Evolutionary conservation across 2,797 vertebrate genomes (phyloP), one percentile per base, ranked within the genome.

Genomic region (Acanthurus leucopareius): DNA sequence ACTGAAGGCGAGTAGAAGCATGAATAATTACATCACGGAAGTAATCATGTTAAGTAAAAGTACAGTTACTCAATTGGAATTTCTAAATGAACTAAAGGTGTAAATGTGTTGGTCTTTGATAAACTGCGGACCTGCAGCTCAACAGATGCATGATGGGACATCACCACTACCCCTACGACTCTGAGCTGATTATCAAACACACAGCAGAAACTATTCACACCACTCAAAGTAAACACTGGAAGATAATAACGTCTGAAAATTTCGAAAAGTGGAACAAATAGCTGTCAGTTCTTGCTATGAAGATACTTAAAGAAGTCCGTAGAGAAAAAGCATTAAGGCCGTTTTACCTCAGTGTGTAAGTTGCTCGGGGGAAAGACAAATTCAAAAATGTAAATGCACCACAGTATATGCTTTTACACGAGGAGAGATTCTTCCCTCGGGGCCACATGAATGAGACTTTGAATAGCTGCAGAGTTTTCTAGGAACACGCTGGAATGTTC

Each of bases 311-410:
- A 61, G 57, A 79, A 69, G 40, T 84, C 67, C 74, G 22, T 8
- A 53, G 73, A 75, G 62, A 64, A 57, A 58, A 72, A 5, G 40
- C 67, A 57, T 42, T 20, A 59, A 58, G 60, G 65, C 48, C 58
- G 61, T 87, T 86, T 86, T 56, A 68, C 64, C 25, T 65, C 62
- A 9, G 52, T 47, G 56, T 81, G 71, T 60, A 57, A 74, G 61
- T 84, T 85, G 89, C 85, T 88, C 10, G 65, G 58, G 86, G 76
- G 49, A 80, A 91, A 90, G 85, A 68, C 84, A 64, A 77, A 77
- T 74, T 82, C 67, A 80, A 69, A 83, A 85, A 76, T 86, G 74
- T 75, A 83, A 88, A 89, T 80, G 66, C 44, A 19, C 52, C 69
- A 64, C 58, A 58, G 42, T 52, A 65, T 69, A 68, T 49, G 80